These are phyloP conservation scores for Saccostrea cuccullata DNA, from an alignment of 1,140 invertebrate species.

Conservation along the genomic window DNA sequence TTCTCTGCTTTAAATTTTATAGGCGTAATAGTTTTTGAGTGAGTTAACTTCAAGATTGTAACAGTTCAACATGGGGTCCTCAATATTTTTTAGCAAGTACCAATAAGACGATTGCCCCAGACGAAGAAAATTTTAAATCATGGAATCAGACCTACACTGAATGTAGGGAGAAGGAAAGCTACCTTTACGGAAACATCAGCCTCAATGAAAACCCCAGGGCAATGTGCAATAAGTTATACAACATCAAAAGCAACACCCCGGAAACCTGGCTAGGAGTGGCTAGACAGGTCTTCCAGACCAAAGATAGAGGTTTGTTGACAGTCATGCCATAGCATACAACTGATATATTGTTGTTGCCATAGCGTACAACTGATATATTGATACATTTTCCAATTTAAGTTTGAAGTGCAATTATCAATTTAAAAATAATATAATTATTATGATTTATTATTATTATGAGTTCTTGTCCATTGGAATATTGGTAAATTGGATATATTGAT, in stretches of 20 bases:
- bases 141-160: background rate
- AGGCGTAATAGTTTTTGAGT: no score
- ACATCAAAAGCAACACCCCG: constrained; percentile 1
- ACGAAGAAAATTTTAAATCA: constrained; percentile 13
- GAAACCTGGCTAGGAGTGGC: constrained; percentile 3
- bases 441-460: no score
- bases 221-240: background rate
- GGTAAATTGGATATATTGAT: no score
- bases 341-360: no score
- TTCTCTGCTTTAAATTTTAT: no score
- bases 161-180: background rate
- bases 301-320: background rate
- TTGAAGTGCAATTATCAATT: no score
- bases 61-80: no score
- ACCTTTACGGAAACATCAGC: background rate
- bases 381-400: background rate
- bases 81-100: background rate
- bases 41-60: no score
- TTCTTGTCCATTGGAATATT: no score
- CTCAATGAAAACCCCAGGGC: background rate
- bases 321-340: background rate
- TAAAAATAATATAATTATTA: no score
- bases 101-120: background rate
- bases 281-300: background rate
- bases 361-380: background rate